Base-by-base conservation (phyloP, 2,888 invertebrate species). In the Meta bourneti region DNA sequence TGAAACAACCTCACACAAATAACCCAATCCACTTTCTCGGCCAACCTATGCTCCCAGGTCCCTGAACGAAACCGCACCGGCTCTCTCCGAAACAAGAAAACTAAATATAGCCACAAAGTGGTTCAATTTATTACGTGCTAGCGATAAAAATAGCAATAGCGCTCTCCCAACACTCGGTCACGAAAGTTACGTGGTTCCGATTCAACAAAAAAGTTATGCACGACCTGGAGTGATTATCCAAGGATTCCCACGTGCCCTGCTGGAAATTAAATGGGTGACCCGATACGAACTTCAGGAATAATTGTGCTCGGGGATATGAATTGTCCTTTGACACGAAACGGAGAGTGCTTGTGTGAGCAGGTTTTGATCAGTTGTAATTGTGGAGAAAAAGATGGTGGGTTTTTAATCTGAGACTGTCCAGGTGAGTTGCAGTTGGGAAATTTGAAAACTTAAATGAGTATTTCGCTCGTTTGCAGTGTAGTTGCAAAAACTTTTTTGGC, bases 121-220 rank as follows among this genome's bases (percentile, higher is more conserved):
- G 79, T 54, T 61, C 13, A 20, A 8, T 72, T 72, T 20, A 72
- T 79, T 61, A 34, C 61, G 20, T 13, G 11, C 0, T 8, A 54
- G 19, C 11, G 61, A 79, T 34, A 79, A 79, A 79, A 79, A 79
- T 79, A 79, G 79, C 52, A 61, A 54, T 34, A 34, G 61, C 11
- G 61, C 61, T 61, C 34, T 34, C 34, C 34, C 34, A 34, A 34
- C 34, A 34, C 34, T 34, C 34, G 34, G 34, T 34, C 61, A 61
- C 61, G 61, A 61, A 9, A 61, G 61, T 61, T 61, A 61, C 61
- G 61, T 11, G 61, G 16, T 16, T 61, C 61, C 13, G 16, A 61
- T 61, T 16, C 16, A 16, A 61, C 11, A 61, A 61, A 61, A 48
- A 5, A 61, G 8, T 9, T 9, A 61, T 61, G 61, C 8, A 61